Conservation (phyloP, 2,888 invertebrate species). For the Blastobasis lacticolella region DNA sequence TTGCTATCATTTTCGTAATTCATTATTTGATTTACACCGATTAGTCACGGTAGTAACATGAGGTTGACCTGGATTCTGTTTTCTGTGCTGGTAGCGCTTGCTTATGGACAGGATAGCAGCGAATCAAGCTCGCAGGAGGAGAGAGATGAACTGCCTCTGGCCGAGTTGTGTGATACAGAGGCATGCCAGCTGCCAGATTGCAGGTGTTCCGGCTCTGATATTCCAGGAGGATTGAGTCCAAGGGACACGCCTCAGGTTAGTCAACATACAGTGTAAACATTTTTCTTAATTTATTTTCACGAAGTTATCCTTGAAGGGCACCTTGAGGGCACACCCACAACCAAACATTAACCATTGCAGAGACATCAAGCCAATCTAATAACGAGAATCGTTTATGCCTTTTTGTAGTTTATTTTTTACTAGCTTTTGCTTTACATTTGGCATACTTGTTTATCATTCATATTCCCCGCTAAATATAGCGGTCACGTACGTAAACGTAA, state of each 20-base stretch:
- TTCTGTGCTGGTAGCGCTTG: background rate
- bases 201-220: constrained; percentile 46
- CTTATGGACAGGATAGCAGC: background rate
- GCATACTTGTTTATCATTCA: too few relatives aligned
- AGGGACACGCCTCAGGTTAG: constrained; percentile 57
- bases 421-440: too few relatives aligned
- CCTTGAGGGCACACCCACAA: too few relatives aligned
- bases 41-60: background rate
- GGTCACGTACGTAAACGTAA: too few relatives aligned
- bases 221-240: constrained; percentile 42
- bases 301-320: too few relatives aligned
- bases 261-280: background rate
- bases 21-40: too few relatives aligned
- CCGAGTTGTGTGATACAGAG: constrained; percentile 21
- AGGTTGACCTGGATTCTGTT: background rate
- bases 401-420: too few relatives aligned
- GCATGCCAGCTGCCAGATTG: constrained; percentile 52
- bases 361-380: too few relatives aligned
- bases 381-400: too few relatives aligned
- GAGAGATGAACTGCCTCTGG: constrained; percentile 12
- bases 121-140: background rate
- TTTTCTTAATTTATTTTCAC: background rate
- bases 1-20: background rate
- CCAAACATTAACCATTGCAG: too few relatives aligned
- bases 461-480: too few relatives aligned